These are phyloP conservation scores for Drosophila nr. medialis DNA, from an alignment of 2,888 invertebrate genomes.

Conservation along the genomic window DNA sequence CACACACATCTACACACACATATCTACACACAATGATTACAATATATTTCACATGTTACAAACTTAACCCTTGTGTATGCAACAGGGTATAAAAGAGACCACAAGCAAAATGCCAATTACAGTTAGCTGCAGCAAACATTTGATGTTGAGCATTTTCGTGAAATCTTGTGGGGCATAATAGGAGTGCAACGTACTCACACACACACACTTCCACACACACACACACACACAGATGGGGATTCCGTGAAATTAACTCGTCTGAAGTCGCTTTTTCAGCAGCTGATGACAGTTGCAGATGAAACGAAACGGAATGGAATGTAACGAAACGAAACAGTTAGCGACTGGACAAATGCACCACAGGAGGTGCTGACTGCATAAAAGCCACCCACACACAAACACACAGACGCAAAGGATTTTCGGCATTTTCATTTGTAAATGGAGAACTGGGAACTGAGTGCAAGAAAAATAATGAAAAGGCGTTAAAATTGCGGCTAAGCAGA, in stretches of 20 bases:
- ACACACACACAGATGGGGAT: conserved; percentile 5
- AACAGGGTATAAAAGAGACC: conserved; percentile 32
- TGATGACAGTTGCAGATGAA: conserved; percentile 43
- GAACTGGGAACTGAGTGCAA: conserved; percentile 38
- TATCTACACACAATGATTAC: neutral
- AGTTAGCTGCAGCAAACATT: conserved; percentile 36
- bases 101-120: conserved; percentile 48
- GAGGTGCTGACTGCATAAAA: conserved; percentile 13
- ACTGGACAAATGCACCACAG: conserved; percentile 40
- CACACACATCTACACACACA: neutral
- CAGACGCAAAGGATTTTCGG: conserved; percentile 40
- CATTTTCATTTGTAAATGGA: conserved; percentile 60
- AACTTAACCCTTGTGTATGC: neutral
- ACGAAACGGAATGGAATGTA: neutral
- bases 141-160: neutral
- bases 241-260: conserved; percentile 56
- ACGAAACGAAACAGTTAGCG: conserved; percentile 12
- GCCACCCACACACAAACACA: neutral
- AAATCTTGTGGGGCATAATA: neutral
- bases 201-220: conserved; percentile 5
- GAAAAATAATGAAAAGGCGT: conserved; percentile 71
- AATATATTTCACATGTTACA: neutral
- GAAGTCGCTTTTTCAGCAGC: conserved; percentile 44
- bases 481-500: conserved; percentile 59
- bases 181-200: conserved; percentile 12